These are phyloP conservation scores for Drosophila stalkeri DNA, from an alignment of 2,888 invertebrate genomes.

Conservation along the genomic window DNA sequence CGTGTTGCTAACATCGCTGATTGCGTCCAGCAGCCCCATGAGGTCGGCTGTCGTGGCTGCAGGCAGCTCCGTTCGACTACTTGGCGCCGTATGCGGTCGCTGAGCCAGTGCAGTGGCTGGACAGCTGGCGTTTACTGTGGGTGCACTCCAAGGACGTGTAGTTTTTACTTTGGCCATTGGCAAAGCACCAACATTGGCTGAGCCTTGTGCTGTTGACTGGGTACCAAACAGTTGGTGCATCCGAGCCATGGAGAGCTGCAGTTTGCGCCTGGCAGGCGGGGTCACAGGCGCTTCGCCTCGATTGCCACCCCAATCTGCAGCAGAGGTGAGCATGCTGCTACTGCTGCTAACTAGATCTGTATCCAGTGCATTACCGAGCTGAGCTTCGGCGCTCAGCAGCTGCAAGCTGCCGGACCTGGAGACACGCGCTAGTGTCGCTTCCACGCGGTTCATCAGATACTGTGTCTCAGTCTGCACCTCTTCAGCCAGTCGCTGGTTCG, in stretches of 20 bases:
- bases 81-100: constrained; percentile 67
- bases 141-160: constrained; percentile 36
- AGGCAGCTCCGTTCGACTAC: constrained; percentile 5
- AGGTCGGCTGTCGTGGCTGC: background rate
- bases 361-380: constrained; percentile 10
- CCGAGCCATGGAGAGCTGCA: constrained; percentile 78
- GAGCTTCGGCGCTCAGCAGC: constrained; percentile 25
- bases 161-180: background rate
- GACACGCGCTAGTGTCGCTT: constrained; percentile 52
- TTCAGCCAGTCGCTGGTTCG: constrained; percentile 6
- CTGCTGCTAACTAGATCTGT: constrained; percentile 6
- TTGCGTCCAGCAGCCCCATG: constrained; percentile 18
- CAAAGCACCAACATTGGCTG: background rate
- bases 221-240: constrained; percentile 74
- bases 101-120: background rate
- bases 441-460: constrained; percentile 44
- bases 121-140: constrained; percentile 10
- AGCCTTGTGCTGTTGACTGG: background rate
- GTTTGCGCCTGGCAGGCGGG: constrained; percentile 45
- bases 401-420: constrained; percentile 34
- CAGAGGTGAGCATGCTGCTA: constrained; percentile 12
- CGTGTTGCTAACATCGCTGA: constrained; percentile 31
- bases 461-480: constrained; percentile 42
- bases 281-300: constrained; percentile 4
- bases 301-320: background rate